These are phyloP conservation scores for Cryptotermes secundus DNA, from an alignment of 1,140 invertebrate genomes.

Conservation along the genomic window DNA sequence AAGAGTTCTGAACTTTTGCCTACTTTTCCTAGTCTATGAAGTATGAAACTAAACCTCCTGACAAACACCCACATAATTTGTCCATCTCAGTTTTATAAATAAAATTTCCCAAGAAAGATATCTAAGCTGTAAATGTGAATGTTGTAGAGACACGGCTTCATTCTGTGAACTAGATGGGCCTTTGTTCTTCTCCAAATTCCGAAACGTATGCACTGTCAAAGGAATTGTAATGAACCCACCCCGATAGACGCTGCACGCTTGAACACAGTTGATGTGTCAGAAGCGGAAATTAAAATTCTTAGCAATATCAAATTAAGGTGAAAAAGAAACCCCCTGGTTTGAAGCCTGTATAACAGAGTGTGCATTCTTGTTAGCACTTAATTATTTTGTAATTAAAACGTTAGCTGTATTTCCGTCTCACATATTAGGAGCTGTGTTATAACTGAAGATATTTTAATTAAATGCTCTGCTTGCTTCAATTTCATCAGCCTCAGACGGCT, in stretches of 20 bases:
- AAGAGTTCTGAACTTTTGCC: too few relatives aligned
- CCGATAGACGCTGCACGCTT: background rate
- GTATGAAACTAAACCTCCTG: too few relatives aligned
- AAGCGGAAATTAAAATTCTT: background rate
- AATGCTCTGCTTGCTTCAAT: background rate
- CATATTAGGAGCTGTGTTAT: background rate
- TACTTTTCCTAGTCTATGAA: too few relatives aligned
- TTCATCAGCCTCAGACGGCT: background rate
- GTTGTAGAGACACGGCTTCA: too few relatives aligned
- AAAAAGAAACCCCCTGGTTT: background rate
- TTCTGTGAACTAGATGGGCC: too few relatives aligned
- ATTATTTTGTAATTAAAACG: constrained; percentile 19
- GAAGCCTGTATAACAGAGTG: background rate
- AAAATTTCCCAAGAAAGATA: too few relatives aligned
- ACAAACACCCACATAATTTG: too few relatives aligned
- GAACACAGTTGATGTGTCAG: background rate
- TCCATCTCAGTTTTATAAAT: too few relatives aligned
- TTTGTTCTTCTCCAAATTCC: too few relatives aligned
- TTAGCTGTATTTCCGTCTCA: background rate
- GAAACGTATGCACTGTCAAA: background rate
- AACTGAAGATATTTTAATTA: constrained; percentile 1
- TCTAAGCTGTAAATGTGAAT: too few relatives aligned
- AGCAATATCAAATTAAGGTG: background rate
- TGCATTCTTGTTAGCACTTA: background rate
- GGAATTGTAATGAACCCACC: background rate